A percentile compares a stretch with the other conserved stretches of the same genome.
These are phyloP conservation scores for Laticauda colubrina DNA, from an alignment of 2,113 vertebrate species.

Conservation along the genomic window DNA sequence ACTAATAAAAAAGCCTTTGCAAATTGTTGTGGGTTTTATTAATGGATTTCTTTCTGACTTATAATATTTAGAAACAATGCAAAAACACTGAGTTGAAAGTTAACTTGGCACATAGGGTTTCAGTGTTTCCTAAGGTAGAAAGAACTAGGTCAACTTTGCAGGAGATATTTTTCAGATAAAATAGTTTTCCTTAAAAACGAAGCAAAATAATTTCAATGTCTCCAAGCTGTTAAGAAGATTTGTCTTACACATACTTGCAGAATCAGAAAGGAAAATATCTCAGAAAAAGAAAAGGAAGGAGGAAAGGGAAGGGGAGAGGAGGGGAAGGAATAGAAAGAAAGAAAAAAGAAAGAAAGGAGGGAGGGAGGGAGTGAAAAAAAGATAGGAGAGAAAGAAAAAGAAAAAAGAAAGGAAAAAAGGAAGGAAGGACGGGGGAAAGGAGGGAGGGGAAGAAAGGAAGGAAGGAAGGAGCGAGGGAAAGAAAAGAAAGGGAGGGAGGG, in stretches of 20 bases:
- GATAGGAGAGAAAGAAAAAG: too few species aligned
- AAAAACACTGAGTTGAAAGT: neutral
- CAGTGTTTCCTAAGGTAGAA: neutral
- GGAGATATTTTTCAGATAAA: neutral
- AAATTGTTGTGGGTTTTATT: neutral
- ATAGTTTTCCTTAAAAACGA: neutral
- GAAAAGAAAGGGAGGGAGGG: neutral
- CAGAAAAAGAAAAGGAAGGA: neutral
- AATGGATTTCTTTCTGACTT: neutral
- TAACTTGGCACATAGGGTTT: neutral
- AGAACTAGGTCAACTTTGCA: neutral
- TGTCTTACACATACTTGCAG: neutral
- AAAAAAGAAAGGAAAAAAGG: too few species aligned
- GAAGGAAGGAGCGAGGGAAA: too few species aligned
- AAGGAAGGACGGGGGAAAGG: too few species aligned
- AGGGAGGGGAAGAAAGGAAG: too few species aligned
- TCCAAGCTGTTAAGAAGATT: neutral
- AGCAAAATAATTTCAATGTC: neutral
- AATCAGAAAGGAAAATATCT: neutral
- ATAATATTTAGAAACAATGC: neutral
- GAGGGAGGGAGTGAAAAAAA: too few species aligned
- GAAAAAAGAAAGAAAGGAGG: too few species aligned
- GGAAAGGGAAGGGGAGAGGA: too few species aligned
- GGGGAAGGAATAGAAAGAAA: neutral
- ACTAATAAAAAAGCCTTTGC: neutral